Conservation (phyloP, 2,797 vertebrate genomes). For the Anguilla anguilla region DNA sequence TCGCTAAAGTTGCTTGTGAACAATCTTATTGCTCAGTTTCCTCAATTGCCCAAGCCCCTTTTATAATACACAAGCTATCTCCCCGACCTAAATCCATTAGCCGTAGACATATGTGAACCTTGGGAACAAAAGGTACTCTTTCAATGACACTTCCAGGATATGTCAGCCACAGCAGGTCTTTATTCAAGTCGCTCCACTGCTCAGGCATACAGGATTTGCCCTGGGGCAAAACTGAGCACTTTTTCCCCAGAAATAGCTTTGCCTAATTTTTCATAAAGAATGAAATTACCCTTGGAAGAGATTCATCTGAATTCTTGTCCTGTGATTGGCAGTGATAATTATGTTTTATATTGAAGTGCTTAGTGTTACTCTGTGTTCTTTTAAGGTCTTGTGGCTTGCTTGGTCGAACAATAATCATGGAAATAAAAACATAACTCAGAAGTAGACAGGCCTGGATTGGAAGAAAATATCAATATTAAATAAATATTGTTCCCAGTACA, state of each 20-base stretch:
- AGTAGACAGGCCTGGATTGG: not conserved
- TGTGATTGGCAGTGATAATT: not conserved
- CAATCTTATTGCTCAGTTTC: not conserved
- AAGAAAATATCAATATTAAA: not conserved
- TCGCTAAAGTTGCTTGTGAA: not conserved
- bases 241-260: slow-evolving; percentile 16
- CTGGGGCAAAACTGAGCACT: not conserved
- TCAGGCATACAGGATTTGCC: not conserved
- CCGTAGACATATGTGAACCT: slow-evolving; percentile 6
- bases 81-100: slow-evolving; percentile 11
- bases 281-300: not conserved
- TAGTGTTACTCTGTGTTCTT: not conserved
- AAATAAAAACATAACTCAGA: not conserved
- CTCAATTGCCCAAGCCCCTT: not conserved
- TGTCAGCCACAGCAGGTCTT: not conserved
- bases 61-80: not conserved
- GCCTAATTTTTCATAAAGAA: slow-evolving; percentile 12
- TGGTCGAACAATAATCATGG: not conserved
- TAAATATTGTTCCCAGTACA: not conserved
- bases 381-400: not conserved
- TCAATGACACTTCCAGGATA: slow-evolving; percentile 19
- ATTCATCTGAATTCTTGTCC: not conserved
- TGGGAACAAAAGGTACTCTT: slow-evolving; percentile 8
- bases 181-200: not conserved
- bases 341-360: not conserved